phyloP scores from a whole-genome alignment of 2,113 vertebrate genomes.

The Hyla sarda region DNA sequence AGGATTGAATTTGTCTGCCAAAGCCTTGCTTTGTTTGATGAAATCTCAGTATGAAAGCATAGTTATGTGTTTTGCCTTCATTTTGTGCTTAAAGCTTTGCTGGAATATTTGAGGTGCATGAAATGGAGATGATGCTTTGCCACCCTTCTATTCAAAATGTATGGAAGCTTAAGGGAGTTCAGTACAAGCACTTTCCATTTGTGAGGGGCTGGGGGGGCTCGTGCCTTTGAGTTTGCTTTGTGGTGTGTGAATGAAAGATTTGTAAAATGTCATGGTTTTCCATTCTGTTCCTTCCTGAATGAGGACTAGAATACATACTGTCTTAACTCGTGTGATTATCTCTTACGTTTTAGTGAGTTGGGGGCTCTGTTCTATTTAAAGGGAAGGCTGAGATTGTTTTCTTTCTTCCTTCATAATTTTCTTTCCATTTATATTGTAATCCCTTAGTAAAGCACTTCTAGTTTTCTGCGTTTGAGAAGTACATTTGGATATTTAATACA shows the following conservation, averaged over 20 bases:
- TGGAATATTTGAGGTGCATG: constrained; percentile 55
- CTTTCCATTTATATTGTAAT: neutral
- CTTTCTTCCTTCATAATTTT: neutral
- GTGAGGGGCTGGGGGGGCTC: constrained; percentile 46
- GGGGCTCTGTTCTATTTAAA: neutral
- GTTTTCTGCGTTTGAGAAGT: neutral
- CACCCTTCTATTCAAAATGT: constrained; percentile 47
- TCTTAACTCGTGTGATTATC: constrained; percentile 34
- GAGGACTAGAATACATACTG: constrained; percentile 38
- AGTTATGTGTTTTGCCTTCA: constrained; percentile 50
- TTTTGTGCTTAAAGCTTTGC: constrained; percentile 42
- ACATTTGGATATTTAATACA: neutral
- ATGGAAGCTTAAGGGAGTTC: constrained; percentile 40
- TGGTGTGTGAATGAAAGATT: constrained; percentile 53
- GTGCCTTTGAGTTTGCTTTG: constrained; percentile 49
- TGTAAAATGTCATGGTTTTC: constrained; percentile 59
- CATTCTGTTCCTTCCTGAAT: constrained; percentile 47
- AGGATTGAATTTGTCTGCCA: constrained; percentile 38
- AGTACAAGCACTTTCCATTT: constrained; percentile 54
- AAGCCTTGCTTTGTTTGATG: constrained; percentile 37
- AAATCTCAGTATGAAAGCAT: constrained; percentile 48
- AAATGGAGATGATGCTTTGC: constrained; percentile 56
- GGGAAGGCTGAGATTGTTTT: neutral
- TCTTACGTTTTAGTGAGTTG: constrained; percentile 2
- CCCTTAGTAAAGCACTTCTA: neutral